Conservation (phyloP, 1,140 invertebrate genomes). For the Cherax quadricarinatus region DNA sequence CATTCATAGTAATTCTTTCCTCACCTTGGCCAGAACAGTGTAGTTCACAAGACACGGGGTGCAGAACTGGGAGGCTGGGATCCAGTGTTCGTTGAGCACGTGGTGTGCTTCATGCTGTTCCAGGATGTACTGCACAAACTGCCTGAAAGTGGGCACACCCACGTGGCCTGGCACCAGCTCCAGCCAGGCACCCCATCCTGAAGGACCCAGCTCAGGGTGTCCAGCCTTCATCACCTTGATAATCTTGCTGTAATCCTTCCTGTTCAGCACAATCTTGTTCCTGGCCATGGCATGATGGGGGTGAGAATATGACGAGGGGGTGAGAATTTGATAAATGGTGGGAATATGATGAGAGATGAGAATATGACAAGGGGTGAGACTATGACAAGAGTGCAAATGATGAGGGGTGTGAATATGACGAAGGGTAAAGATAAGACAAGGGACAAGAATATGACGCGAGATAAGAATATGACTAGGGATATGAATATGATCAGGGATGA, state of each 20-base stretch:
- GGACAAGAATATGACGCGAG: too few species aligned
- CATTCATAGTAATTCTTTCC: background rate
- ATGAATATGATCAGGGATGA: too few species aligned
- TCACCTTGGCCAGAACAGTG: conserved; percentile 12
- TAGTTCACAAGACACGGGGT: conserved; percentile 28
- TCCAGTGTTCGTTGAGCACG: conserved; percentile 17
- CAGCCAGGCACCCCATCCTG: background rate
- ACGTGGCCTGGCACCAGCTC: background rate
- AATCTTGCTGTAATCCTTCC: background rate
- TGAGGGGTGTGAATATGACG: too few species aligned
- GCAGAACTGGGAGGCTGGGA: conserved; percentile 11
- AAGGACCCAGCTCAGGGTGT: background rate
- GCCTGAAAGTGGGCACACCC: conserved; percentile 7
- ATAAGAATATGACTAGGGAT: too few species aligned
- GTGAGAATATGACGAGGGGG: background rate
- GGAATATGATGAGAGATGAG: too few species aligned
- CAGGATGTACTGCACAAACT: conserved; percentile 34
- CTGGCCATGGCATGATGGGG: background rate
- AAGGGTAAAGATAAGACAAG: too few species aligned
- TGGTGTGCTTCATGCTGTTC: background rate
- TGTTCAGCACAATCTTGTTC: background rate
- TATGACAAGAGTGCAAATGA: too few species aligned
- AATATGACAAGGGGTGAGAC: too few species aligned
- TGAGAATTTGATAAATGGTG: too few species aligned
- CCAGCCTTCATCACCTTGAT: background rate